These are phyloP conservation scores for Strongylocentrotus purpuratus DNA, from an alignment of 35 echinoderm and acorn worm species.

Conservation along the genomic window DNA sequence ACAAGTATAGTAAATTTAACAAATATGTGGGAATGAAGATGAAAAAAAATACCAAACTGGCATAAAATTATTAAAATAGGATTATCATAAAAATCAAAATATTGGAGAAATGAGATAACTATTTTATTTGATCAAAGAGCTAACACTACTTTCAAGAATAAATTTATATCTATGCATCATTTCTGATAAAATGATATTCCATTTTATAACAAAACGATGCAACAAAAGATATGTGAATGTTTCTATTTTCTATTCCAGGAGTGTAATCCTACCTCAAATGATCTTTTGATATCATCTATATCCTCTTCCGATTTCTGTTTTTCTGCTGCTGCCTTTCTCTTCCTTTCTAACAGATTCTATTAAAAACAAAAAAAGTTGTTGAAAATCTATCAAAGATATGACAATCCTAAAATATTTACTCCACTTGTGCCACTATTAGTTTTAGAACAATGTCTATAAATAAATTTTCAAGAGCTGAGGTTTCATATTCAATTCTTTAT, in stretches of 20 bases:
- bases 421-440: too few relatives aligned
- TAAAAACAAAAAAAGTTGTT: neutral
- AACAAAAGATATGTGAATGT: neutral
- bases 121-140: neutral
- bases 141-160: too few relatives aligned
- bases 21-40: neutral
- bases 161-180: neutral
- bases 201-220: neutral
- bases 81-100: too few relatives aligned
- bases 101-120: neutral
- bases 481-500: too few relatives aligned
- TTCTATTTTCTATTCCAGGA: neutral
- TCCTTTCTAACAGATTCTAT: slow-evolving; percentile 84
- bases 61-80: neutral
- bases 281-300: slow-evolving; percentile 90
- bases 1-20: neutral
- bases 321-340: slow-evolving; percentile 78
- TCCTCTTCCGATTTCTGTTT: slow-evolving; percentile 90
- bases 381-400: neutral
- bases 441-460: too few relatives aligned
- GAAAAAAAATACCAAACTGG: neutral
- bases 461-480: too few relatives aligned
- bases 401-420: neutral
- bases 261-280: slow-evolving; percentile 75
- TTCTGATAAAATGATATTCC: neutral